Evolutionary conservation across 2,113 vertebrate genomes (phyloP), one percentile per base, ranked within the genome.

Genomic region (Athene cunicularia): DNA sequence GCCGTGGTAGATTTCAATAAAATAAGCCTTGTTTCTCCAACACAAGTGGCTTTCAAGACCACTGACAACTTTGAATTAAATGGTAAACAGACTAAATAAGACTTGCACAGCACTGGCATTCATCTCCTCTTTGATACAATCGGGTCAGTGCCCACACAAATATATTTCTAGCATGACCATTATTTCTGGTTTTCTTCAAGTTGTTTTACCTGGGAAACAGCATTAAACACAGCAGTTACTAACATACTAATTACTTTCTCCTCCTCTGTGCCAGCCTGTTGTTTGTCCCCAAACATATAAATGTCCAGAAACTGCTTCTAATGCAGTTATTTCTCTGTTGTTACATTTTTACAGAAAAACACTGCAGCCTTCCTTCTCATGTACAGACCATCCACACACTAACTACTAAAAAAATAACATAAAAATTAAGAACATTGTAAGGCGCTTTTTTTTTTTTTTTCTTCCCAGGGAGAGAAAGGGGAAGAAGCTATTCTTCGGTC

Each of bases 1-100:
- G 60, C 70, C 3, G 13, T 50, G 45, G 55, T 77, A 68, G 68
- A 88, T 87, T 62, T 52, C 52, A 79, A 53, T 88, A 90, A 92
- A 95, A 90, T 79, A 66, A 94, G 89, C 49, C 86, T 95, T 96
- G 88, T 96, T 96, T 80, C 91, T 93, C 85, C 62, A 86, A 89
- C 80, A 95, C 93, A 96, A 95, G 47, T 56, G 87, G 63, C 68
- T 84, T 92, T 94, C 62, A 60, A 94, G 89, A 92, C 95, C 94
- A 95, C 68, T 81, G 94, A 92, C 68, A 96, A 90, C 80, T 92
- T 79, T 49, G 84, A 90, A 97, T 95, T 94, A 93, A 85, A 95
- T 73, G 77, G 94, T 59, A 94, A 94, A 96, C 85, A 96, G 66
- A 76, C 88, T 32, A 91, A 97, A 41, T 43, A 95, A 91, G 80